Percentiles rank a stretch among this genome's conserved stretches.
Conservation (phyloP, 1,140 invertebrate genomes). For the Lepidurus couesii region DNA sequence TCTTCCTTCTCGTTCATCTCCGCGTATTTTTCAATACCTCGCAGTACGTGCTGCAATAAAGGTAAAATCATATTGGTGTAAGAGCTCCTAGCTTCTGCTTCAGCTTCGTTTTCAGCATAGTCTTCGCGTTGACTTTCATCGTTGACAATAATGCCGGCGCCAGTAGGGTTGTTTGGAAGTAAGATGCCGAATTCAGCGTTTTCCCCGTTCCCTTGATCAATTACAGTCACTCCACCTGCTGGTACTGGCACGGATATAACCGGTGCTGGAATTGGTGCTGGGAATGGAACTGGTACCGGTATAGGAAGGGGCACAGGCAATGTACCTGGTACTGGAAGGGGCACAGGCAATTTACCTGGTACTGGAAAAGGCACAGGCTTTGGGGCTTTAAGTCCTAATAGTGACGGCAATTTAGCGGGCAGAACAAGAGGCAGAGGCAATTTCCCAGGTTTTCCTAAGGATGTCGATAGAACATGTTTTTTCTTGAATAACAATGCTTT, state of each 20-base stretch:
- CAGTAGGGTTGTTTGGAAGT: neutral
- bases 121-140: neutral
- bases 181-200: neutral
- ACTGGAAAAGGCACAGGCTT: neutral
- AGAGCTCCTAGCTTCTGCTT: neutral
- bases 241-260: neutral
- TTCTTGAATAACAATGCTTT: neutral
- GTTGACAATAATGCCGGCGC: neutral
- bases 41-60: neutral
- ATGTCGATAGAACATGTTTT: neutral
- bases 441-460: neutral
- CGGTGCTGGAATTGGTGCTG: neutral
- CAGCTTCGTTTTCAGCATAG: neutral
- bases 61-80: neutral
- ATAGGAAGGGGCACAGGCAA: neutral
- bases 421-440: too few species aligned
- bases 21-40: neutral
- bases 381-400: too few species aligned
- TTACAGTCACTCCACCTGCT: neutral
- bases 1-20: conserved; percentile 5
- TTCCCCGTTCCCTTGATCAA: neutral
- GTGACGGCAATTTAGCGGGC: too few species aligned
- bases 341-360: neutral
- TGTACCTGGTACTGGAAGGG: neutral
- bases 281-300: neutral